Evolutionary conservation across 2,113 vertebrate species (phyloP), one percentile per base, ranked within the genome.

Genomic region (Paratilapia polleni): DNA sequence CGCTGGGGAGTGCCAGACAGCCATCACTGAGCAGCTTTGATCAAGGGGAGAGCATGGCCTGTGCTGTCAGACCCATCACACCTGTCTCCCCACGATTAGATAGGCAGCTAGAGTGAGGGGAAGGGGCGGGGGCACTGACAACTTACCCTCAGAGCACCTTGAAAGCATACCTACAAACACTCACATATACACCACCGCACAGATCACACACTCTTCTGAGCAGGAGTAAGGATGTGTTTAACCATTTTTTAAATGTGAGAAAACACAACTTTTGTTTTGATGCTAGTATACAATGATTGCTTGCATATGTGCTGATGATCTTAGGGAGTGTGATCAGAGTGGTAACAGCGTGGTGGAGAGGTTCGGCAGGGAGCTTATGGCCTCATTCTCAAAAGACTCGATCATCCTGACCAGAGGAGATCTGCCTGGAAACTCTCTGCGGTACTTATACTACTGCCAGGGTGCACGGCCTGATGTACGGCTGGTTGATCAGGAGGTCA

Each of bases 401-500:
- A 94, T 98, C 91, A 91, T 99, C 87, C 94, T 99, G 94, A 97
- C 98, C 5, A 96, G 97, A 91, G 98, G 98, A 86, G 98, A 99
- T 89, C 92, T 99, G 81, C 98, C 98, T 0, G 98, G 98, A 36
- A 99, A 99, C 91, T 95, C 97, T 58, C 94, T 99, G 77, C 98
- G 98, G 85, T 99, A 99, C 59, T 52, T 99, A 34, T 96, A 98
- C 94, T 99, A 98, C 58, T 99, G 98, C 2, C 96, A 97, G 88
- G 97, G 94, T 0, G 57, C 97, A 52, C 96, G 98, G 81, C 97
- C 97, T 3, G 97, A 99, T 85, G 47, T 98, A 64, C 96, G 95
- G 19, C 95, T 99, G 17, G 97, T 99, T 60, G 98, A 99, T 93
- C 98, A 99, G 91, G 98, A 99, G 97, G 98, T 99, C 94, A 56